Evolutionary conservation across 1,140 invertebrate genomes (phyloP), one percentile per base, ranked within the genome.

Genomic region (Pectinophora gossypiella): DNA sequence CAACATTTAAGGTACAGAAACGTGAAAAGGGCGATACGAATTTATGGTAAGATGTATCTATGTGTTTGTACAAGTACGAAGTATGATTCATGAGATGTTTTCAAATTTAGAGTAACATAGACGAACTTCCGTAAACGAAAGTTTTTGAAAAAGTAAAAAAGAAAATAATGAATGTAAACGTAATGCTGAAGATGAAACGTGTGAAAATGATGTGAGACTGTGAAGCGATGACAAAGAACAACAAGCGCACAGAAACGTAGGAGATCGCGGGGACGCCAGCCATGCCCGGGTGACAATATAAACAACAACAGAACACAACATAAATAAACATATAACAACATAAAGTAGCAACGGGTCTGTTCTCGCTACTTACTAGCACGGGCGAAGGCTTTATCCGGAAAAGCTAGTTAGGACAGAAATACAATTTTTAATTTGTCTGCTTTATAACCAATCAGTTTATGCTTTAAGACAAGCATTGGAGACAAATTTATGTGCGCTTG

Each of bases 331-430:
- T 44, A 49, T 72, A 49, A 75, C 61, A 72, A 81, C 69, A 84
- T 71, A 78, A 72, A 77, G 73, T 85, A 85, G 80, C 78, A 72
- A 76, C 66, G 59, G 70, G 65, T 76, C 68, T 74, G 73, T 64
- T 71, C 61, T 76, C 71, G 76, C 82, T 96, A 97, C 96, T 97
- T 97, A 97, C 96, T 93, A 97, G 94, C 87, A 96, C 95, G 92
- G 95, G 95, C 90, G 95, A 95, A 90, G 95, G 95, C 92, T 95
- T 97, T 92, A 97, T 97, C 95, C 96, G 95, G 95, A 97, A 97
- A 92, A 97, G 95, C 95, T 97, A 90, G 85, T 90, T 87, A 91
- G 88, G 89, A 91, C 86, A 89, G 90, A 91, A 90, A 89, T 88
- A 87, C 88, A 90, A 65, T 66, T 82, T 89, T 73, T 71, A 60